Conservation (phyloP, 2,888 invertebrate species). For the Pogonocherus hispidulus region DNA sequence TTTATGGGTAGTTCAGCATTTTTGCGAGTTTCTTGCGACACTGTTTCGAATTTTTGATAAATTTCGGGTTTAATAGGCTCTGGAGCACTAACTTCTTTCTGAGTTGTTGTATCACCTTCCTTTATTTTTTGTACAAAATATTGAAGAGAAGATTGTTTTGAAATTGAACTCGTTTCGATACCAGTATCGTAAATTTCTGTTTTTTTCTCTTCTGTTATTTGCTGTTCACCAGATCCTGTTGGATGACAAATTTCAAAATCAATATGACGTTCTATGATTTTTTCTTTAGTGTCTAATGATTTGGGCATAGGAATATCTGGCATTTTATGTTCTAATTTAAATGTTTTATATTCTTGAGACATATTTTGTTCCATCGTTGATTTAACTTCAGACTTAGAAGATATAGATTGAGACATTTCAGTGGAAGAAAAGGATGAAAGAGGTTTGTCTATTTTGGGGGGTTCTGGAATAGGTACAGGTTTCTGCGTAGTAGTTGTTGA, state of each 20-base stretch:
- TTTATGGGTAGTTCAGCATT: conserved; percentile 59
- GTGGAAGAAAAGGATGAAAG: conserved; percentile 50
- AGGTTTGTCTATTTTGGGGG: conserved; percentile 49
- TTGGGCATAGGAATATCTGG: conserved; percentile 61
- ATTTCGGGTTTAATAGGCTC: conserved; percentile 64
- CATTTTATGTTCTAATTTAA: conserved; percentile 64
- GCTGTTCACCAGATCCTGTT: conserved; percentile 39
- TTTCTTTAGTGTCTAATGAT: conserved; percentile 50
- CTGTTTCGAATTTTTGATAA: conserved; percentile 67
- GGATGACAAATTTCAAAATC: conserved; percentile 56
- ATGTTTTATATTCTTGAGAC: conserved; percentile 63
- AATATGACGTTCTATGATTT: conserved; percentile 53
- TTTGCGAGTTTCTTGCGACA: conserved; percentile 43
- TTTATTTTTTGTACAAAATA: conserved; percentile 78
- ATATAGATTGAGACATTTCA: conserved; percentile 56
- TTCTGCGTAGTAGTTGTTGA: conserved; percentile 54
- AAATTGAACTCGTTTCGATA: conserved; percentile 74
- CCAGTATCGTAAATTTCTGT: conserved; percentile 58
- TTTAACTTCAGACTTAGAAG: conserved; percentile 63
- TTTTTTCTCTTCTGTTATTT: conserved; percentile 53
- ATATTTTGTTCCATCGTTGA: conserved; percentile 62
- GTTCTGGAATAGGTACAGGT: conserved; percentile 47
- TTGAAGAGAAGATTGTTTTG: conserved; percentile 76
- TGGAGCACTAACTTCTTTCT: conserved; percentile 64
- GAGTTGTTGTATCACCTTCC: conserved; percentile 67